Conservation (phyloP, 2,888 invertebrate species). For the Megastigmus dorsalis region DNA sequence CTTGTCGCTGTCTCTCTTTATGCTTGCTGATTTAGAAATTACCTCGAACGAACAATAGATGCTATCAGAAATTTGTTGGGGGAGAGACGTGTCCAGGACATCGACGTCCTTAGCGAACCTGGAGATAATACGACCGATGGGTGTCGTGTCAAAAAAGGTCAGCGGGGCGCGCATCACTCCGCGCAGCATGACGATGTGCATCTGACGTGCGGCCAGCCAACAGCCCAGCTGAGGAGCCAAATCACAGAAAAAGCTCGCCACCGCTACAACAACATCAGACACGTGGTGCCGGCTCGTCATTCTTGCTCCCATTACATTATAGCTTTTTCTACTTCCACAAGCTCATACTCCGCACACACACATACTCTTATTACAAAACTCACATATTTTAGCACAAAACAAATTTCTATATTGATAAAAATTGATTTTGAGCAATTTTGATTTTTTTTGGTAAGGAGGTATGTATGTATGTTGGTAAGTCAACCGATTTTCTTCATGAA, state of each 20-base stretch:
- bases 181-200: conserved; percentile 74
- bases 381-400: too few relatives aligned
- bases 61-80: conserved; percentile 81
- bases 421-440: too few relatives aligned
- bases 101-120: conserved; percentile 87
- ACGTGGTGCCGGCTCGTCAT: conserved; percentile 60
- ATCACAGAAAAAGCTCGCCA: conserved; percentile 81
- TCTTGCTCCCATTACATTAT: conserved; percentile 28
- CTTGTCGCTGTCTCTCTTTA: conserved; percentile 16
- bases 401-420: too few relatives aligned
- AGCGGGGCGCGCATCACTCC: conserved; percentile 75
- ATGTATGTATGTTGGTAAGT: too few relatives aligned
- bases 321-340: conserved; percentile 55
- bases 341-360: too few relatives aligned
- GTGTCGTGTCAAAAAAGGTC: conserved; percentile 76
- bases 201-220: conserved; percentile 80
- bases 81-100: conserved; percentile 82
- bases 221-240: conserved; percentile 82
- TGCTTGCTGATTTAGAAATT: conserved; percentile 68
- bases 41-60: conserved; percentile 85
- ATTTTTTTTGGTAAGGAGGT: too few relatives aligned
- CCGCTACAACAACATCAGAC: conserved; percentile 81
- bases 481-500: too few relatives aligned
- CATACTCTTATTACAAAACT: too few relatives aligned
- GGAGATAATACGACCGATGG: conserved; percentile 76